A percentile compares a stretch with the other conserved stretches of the same genome.
Evolutionary conservation across 2,888 invertebrate genomes (phyloP).

Genomic region (Harpagoxenus sublaevis): DNA sequence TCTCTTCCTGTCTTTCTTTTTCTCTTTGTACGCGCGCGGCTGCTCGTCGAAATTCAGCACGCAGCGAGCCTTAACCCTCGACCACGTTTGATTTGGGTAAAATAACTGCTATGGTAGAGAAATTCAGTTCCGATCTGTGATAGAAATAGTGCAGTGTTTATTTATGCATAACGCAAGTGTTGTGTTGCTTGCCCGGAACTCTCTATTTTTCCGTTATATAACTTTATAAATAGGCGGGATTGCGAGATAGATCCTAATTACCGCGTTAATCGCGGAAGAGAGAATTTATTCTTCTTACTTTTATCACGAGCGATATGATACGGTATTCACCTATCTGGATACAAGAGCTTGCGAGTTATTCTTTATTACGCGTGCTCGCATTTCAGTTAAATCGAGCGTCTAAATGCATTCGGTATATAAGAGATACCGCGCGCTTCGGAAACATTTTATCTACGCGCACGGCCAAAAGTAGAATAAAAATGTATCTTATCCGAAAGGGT

Average conservation of each 20-base stretch:
- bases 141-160: conserved; percentile 30
- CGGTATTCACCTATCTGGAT: background rate
- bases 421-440: conserved; percentile 26
- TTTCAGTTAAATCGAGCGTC: conserved; percentile 51
- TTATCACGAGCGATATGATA: conserved; percentile 37
- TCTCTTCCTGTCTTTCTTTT: background rate
- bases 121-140: conserved; percentile 7
- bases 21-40: background rate
- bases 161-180: background rate
- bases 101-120: conserved; percentile 23
- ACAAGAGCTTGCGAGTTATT: conserved; percentile 4
- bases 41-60: conserved; percentile 55
- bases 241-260: conserved; percentile 64
- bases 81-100: conserved; percentile 32
- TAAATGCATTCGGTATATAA: conserved; percentile 36
- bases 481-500: conserved; percentile 45
- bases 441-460: conserved; percentile 36
- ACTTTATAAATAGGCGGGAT: background rate
- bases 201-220: conserved; percentile 8
- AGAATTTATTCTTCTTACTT: conserved; percentile 41
- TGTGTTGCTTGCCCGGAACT: conserved; percentile 5
- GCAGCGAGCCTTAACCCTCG: conserved; percentile 55
- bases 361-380: conserved; percentile 40
- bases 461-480: conserved; percentile 43
- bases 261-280: conserved; percentile 62